A percentile compares a stretch with the other conserved stretches of the same genome.
Evolutionary conservation across 1,140 invertebrate genomes (phyloP).

Genomic region (Charaxes varanes): DNA sequence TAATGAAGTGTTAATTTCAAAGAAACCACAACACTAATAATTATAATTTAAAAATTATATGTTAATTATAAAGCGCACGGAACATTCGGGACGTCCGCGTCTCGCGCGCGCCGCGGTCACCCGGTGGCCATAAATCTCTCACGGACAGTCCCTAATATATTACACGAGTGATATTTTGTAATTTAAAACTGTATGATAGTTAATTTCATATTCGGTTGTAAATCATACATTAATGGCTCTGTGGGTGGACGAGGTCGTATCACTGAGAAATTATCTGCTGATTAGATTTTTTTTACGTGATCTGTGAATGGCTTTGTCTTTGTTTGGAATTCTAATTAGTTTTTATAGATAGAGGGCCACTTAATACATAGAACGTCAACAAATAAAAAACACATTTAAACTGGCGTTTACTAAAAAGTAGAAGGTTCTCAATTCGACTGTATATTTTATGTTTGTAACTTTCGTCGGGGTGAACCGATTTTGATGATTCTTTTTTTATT

Average conservation of each 20-base stretch:
- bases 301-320: too few species aligned
- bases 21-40: background rate
- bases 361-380: too few species aligned
- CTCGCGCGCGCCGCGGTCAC: constrained; percentile 28
- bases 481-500: too few species aligned
- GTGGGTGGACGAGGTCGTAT: constrained; percentile 27
- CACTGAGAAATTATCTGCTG: constrained; percentile 9
- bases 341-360: too few species aligned
- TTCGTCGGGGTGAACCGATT: too few species aligned
- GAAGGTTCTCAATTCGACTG: too few species aligned
- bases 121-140: constrained; percentile 42
- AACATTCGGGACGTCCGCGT: background rate
- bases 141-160: constrained; percentile 51
- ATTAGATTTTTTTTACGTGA: constrained; percentile 16
- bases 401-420: too few species aligned
- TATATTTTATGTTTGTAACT: too few species aligned
- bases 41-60: background rate
- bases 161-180: constrained; percentile 60
- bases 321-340: too few species aligned
- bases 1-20: too few species aligned
- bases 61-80: background rate
- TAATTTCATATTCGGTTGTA: constrained; percentile 49
- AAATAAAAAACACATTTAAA: too few species aligned
- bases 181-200: constrained; percentile 62
- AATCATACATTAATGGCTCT: constrained; percentile 53